Base-by-base conservation (phyloP, 2,113 vertebrate genomes). In the Oryzias celebensis region DNA sequence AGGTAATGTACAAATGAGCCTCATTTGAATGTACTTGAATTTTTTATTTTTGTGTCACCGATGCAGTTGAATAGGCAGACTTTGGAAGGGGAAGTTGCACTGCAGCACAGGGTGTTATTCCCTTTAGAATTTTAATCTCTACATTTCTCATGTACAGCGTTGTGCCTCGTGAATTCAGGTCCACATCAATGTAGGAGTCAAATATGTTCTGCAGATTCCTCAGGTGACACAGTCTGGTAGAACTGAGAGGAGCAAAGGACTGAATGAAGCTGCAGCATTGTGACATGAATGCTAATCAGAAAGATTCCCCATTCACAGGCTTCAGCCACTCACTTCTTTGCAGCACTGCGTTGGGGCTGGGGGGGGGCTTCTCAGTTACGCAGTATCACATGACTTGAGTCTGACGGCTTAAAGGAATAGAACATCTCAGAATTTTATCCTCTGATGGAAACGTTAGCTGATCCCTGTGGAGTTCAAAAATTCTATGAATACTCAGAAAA, bases 11-110 rank as follows among this genome's bases (percentile, higher is more conserved):
- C 58, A 47, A 44, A 43, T 46, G 43, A 54, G 66, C 48, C 62
- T 52, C 46, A 70, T 72, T 55, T 85, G 86, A 87, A 88, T 88
- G 83, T 90, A 86, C 79, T 81, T 69, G 52, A 73, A 82, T 81
- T 64, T 57, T 75, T 73, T 58, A 63, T 58, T 28, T 28, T 28
- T 62, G 44, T 58, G 46, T 74, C 64, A 68, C 49, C 52, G 44
- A 45, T 42, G 46, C 68, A 68, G 53, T 14, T 58, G 17, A 50
- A 50, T 47, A 51, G 4, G 26, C 47, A 49, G 44, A 62, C 20
- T 36, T 63, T 61, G 46, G 52, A 36, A 36, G 8, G 7, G 26
- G 3, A 4, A n/a, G 43, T 7, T 71, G n/a, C 20, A 6, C n/a
- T 26, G 23, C 17, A 59, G 47, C 55, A 20, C 52, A 43, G 66